Percentiles rank a stretch among this genome's conserved stretches.
phyloP scores from a whole-genome alignment of 2,113 vertebrate species.

The Gymnorhina tibicen region DNA sequence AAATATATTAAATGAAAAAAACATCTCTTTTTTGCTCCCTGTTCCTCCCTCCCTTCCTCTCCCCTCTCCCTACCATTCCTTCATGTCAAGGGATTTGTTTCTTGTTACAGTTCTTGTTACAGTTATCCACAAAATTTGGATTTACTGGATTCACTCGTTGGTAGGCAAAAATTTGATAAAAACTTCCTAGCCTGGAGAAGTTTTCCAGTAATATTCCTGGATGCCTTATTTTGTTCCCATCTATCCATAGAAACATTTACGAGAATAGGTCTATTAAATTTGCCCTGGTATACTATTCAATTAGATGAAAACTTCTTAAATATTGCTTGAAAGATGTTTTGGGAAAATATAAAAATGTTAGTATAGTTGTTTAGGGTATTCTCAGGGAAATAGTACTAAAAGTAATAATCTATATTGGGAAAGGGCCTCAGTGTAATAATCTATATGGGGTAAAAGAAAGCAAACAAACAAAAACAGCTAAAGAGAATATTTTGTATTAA shows the following conservation, averaged over 20 bases:
- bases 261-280: conserved; percentile 33
- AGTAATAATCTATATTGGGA: not conserved
- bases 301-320: conserved; percentile 50
- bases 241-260: not conserved
- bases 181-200: not conserved
- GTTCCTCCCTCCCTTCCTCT: not conserved
- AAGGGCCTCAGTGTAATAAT: too few relatives aligned
- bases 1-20: not conserved
- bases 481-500: not conserved
- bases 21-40: not conserved
- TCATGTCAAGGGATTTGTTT: not conserved
- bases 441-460: not conserved
- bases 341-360: not conserved
- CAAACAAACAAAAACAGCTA: not conserved
- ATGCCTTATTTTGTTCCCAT: not conserved
- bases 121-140: not conserved
- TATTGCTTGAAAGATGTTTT: conserved; percentile 11
- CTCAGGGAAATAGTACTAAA: not conserved
- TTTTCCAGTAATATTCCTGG: not conserved
- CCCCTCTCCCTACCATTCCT: accelerated
- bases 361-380: not conserved
- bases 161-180: conserved; percentile 43
- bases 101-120: not conserved
- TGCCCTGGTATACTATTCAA: not conserved
- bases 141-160: not conserved